Evolutionary conservation across 2,113 vertebrate genomes (phyloP).

Genomic region (Rhabdornis inornatus): DNA sequence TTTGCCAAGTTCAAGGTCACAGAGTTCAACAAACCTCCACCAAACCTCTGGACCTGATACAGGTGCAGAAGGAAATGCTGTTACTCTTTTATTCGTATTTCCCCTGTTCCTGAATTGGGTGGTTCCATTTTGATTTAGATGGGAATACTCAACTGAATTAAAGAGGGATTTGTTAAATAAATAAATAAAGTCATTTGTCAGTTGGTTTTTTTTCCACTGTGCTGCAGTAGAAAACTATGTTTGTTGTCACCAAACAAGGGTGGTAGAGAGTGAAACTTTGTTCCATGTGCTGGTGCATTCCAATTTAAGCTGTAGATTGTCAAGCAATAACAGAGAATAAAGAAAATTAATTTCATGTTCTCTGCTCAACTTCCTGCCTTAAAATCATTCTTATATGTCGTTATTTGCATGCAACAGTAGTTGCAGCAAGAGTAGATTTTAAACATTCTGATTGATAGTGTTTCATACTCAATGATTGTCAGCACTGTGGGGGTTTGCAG

Average conservation of each 20-base stretch:
- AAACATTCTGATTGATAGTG: background rate
- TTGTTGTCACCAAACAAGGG: background rate
- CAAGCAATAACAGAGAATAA: rapidly evolving
- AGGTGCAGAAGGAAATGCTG: background rate
- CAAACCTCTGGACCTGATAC: background rate
- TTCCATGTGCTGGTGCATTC: background rate
- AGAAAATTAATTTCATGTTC: background rate
- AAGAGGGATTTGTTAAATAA: background rate
- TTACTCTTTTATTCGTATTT: background rate
- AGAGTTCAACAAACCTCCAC: background rate
- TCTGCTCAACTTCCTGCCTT: background rate
- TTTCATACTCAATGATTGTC: background rate
- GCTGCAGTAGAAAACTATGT: background rate
- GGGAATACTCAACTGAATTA: background rate
- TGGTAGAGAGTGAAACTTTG: background rate
- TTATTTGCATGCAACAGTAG: background rate
- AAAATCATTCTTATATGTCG: background rate
- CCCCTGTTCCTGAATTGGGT: background rate
- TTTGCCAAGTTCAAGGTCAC: background rate
- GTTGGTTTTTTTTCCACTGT: background rate
- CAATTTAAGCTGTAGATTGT: background rate
- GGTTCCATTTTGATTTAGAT: background rate
- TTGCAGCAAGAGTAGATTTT: background rate
- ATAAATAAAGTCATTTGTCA: background rate
- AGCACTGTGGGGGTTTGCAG: background rate